Base-by-base conservation (phyloP, 2,888 invertebrate genomes). In the Drosophila prostipennis region DNA sequence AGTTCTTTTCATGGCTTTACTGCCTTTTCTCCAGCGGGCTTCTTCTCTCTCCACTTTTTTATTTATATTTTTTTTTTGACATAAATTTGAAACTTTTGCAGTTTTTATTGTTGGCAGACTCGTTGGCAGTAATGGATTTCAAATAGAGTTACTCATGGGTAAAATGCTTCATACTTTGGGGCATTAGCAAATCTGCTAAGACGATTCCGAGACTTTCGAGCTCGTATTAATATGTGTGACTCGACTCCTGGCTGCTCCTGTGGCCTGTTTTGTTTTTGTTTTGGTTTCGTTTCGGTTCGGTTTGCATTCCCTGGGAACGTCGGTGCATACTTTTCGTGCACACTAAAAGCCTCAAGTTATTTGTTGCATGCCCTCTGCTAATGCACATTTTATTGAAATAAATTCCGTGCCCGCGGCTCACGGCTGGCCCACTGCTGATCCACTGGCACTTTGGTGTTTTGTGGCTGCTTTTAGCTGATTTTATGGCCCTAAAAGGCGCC, bases 91-190 rank as follows among this genome's bases (percentile, higher is more conserved):
- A 84, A 88, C 81, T 84, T 88, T 70, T 86, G 80, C 76, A 84
- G 88, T 86, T 84, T 71, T 84, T 86, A 86, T 84, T 84, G 84
- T 84, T 80, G 79, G 72, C 72, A 71, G 80, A 86, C 88, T 84
- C 83, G 84, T 84, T 82, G 86, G 84, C 84, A 77, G 80, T 84
- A 84, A 84, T 84, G 84, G 88, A 84, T 84, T 84, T 88, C 84
- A 79, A 84, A 84, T 88, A 83, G 84, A 88, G 88, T 84, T 88
- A 86, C 88, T 84, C 84, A 84, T 86, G 84, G 88, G 86, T 88
- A 86, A 84, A 88, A 84, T 84, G 80, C 80, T 83, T 75, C 87
- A 80, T 84, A 86, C 88, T 88, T 87, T 86, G 79, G 84, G 88
- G 88, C 83, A 84, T 84, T 84, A 88, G 83, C 87, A 86, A 83